These are phyloP conservation scores for Perodicticus potto DNA, from an alignment of 2,797 vertebrate species.

Conservation along the genomic window DNA sequence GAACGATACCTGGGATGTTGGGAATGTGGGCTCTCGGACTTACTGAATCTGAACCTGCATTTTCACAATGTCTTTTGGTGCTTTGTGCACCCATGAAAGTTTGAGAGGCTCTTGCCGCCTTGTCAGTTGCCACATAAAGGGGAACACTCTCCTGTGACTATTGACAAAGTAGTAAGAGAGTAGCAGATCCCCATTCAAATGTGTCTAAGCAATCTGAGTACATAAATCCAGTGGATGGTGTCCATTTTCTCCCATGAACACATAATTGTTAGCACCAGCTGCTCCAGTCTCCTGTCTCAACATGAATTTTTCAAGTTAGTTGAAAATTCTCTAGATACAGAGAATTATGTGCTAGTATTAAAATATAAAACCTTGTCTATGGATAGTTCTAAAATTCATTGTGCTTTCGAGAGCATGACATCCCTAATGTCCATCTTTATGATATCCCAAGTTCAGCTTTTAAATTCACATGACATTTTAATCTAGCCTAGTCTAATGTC, in stretches of 20 bases:
- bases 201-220: neutral
- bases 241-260: neutral
- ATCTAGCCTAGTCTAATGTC: constrained; percentile 56
- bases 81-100: neutral
- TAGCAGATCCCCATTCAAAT: neutral
- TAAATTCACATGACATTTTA: constrained; percentile 43
- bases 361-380: constrained; percentile 27
- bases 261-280: neutral
- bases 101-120: neutral
- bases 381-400: constrained; percentile 15
- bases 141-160: neutral
- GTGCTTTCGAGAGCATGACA: neutral
- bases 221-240: accelerated
- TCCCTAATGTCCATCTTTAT: neutral
- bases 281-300: neutral
- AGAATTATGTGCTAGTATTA: neutral
- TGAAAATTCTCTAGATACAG: neutral
- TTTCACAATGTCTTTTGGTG: neutral
- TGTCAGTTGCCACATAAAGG: neutral
- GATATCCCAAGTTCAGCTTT: neutral
- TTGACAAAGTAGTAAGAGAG: neutral
- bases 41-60: neutral
- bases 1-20: neutral
- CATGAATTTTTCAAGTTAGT: constrained; percentile 4
- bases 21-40: neutral